A percentile compares a stretch with the other conserved stretches of the same genome.
Evolutionary conservation across 2,797 vertebrate genomes (phyloP).

Genomic region (Gymnocypris eckloni): DNA sequence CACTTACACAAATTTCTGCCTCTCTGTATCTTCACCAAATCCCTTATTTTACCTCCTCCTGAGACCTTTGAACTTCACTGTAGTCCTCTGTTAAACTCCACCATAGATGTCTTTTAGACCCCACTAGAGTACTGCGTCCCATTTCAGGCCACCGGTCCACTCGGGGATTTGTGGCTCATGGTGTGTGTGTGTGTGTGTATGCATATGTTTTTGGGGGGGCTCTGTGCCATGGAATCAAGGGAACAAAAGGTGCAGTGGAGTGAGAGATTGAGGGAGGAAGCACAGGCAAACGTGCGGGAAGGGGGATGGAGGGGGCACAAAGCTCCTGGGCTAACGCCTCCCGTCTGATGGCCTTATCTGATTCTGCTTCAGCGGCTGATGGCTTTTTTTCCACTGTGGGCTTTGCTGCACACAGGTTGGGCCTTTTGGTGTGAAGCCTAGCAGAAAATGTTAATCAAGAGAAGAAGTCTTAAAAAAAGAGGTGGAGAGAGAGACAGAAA

Average conservation of each 20-base stretch:
- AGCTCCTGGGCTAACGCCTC: slow-evolving; percentile 84
- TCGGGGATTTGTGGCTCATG: slow-evolving; percentile 22
- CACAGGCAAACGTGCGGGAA: slow-evolving; percentile 78
- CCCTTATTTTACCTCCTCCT: slow-evolving; percentile 45
- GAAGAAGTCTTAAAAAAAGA: slow-evolving; percentile 58
- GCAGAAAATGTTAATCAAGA: slow-evolving; percentile 87
- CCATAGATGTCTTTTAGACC: slow-evolving; percentile 12
- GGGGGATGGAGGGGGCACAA: slow-evolving; percentile 82
- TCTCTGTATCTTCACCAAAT: slow-evolving; percentile 36
- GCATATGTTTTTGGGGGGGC: slow-evolving; percentile 81
- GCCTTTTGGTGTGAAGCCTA: slow-evolving; percentile 82
- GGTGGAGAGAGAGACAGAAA: slow-evolving; percentile 51
- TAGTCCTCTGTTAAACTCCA: slow-evolving; percentile 31
- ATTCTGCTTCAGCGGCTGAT: slow-evolving; percentile 83
- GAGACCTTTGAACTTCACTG: slow-evolving; percentile 39
- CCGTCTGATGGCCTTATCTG: slow-evolving; percentile 89
- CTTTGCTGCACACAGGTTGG: slow-evolving; percentile 82
- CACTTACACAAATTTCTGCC: background rate
- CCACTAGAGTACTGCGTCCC: slow-evolving; percentile 20
- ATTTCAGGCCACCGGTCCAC: slow-evolving; percentile 25
- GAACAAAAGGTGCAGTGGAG: slow-evolving; percentile 95
- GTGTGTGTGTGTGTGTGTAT: slow-evolving; percentile 75
- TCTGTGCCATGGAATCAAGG: slow-evolving; percentile 84
- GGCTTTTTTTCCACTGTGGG: slow-evolving; percentile 70
- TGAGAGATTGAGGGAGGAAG: slow-evolving; percentile 92